Conservation (phyloP, 1,140 invertebrate species). For the Diorhabda elongata region DNA sequence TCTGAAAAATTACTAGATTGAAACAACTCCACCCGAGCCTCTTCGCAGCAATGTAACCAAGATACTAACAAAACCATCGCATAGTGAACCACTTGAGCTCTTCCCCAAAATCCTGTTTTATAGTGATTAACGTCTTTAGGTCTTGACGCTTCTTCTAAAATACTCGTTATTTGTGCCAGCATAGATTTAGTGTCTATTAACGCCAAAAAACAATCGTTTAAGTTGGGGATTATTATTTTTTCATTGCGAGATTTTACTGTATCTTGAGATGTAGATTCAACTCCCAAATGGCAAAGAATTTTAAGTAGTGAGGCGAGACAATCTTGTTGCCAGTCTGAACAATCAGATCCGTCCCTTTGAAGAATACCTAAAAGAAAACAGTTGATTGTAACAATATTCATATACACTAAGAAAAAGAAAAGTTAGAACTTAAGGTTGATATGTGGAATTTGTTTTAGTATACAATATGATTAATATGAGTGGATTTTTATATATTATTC, state of each 20-base stretch:
- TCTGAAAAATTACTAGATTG: constrained; percentile 60
- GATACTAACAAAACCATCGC: constrained; percentile 77
- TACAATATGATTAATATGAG: too few relatives aligned
- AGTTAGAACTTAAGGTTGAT: too few relatives aligned
- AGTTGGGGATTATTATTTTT: constrained; percentile 41
- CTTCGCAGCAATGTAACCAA: constrained; percentile 73
- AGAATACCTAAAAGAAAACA: constrained; percentile 49
- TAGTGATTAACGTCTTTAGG: constrained; percentile 75
- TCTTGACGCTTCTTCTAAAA: constrained; percentile 79
- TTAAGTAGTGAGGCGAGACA: constrained; percentile 83
- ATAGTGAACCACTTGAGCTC: constrained; percentile 71
- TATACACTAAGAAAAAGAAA: too few relatives aligned
- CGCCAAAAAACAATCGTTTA: constrained; percentile 58
- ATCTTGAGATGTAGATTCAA: constrained; percentile 54
- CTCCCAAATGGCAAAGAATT: constrained; percentile 79
- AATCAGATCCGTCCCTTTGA: constrained; percentile 62
- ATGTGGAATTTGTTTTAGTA: too few relatives aligned
- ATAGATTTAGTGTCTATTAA: constrained; percentile 81
- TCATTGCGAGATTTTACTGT: constrained; percentile 38
- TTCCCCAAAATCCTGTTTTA: constrained; percentile 82
- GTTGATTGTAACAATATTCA: too few relatives aligned
- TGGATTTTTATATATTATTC: too few relatives aligned
- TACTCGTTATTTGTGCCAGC: constrained; percentile 76
- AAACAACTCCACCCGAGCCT: constrained; percentile 63
- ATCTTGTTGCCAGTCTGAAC: constrained; percentile 91